Evolutionary conservation across 2,797 vertebrate genomes (phyloP), one percentile per base, ranked within the genome.

Genomic region (Phrynocephalus forsythii): DNA sequence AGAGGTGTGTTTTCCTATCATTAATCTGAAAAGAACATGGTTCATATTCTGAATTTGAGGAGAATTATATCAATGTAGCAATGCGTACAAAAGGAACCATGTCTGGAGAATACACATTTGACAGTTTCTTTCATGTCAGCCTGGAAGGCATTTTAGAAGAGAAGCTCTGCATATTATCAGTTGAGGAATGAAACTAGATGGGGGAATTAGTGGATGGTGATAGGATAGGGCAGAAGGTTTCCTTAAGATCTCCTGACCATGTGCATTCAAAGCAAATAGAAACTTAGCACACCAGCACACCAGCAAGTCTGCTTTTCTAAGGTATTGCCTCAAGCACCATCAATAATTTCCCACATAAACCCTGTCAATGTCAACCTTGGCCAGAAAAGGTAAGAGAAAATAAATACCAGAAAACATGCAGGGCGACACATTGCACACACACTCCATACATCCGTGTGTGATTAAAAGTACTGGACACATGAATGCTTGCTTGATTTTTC

Each of bases 221-320:
- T 13, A 0, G 11, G 9, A 1, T 1, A 67, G 75, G 63, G 73
- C 5, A 1, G 1, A 60, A 0, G 0, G 18, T 20, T 22, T 33
- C 30, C 77, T 33, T 15, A 80, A 79, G 52, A 73, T 3, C 68
- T 33, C 8, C 7, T 1, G 0, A 18, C 20, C 0, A 18, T 60
- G 60, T 79, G 15, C 16, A 2, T 28, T 63, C 84, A 85, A 38
- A 11, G 11, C 22, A 68, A 26, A 5, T 2, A 52, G 84, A 89
- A 20, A 75, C 26, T 1, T n/a, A 71, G 15, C 16, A 86, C 44
- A n/a, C 66, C 22, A 78, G 16, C 56, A n/a, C 48, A 38, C 2
- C 44, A 66, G 5, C 66, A 15, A 10, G 66, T 79, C 63, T 73
- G 44, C 6, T 66, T 48, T 8, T 1, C 77, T 66, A 67, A 83